Evolutionary conservation across 2,113 vertebrate genomes (phyloP).

Genomic region (Lichenostomus cassidix): DNA sequence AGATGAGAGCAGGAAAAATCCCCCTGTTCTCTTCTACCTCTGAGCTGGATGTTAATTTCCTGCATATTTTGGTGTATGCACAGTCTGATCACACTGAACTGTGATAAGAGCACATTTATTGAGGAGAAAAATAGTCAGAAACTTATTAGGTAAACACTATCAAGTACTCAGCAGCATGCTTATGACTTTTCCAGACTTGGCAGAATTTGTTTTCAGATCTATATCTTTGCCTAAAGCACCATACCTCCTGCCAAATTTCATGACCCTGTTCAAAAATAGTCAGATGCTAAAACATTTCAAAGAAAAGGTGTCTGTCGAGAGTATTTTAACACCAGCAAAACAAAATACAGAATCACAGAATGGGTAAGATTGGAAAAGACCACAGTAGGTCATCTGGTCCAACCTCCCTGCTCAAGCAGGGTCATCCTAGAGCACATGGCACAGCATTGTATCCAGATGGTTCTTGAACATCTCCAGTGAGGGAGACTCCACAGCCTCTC

Average conservation of each 20-base stretch:
- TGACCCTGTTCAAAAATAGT: neutral
- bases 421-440: neutral
- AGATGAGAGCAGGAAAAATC: neutral
- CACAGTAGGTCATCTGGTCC: neutral
- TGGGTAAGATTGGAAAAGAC: neutral
- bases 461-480: neutral
- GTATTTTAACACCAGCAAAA: neutral
- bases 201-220: neutral
- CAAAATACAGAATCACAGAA: neutral
- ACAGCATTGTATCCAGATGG: neutral
- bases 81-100: neutral
- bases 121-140: neutral
- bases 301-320: neutral
- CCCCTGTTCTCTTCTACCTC: neutral
- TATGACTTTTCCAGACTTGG: neutral
- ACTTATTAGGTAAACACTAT: neutral
- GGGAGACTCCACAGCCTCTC: neutral
- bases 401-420: neutral
- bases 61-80: neutral
- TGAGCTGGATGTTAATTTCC: conserved; percentile 3
- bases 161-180: neutral
- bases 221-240: neutral
- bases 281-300: neutral
- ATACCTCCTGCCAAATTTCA: neutral
- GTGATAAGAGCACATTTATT: neutral